Percentiles rank a stretch among this genome's conserved stretches.
phyloP scores from a whole-genome alignment of 2,888 invertebrate species.

The Epinotia nisella region DNA sequence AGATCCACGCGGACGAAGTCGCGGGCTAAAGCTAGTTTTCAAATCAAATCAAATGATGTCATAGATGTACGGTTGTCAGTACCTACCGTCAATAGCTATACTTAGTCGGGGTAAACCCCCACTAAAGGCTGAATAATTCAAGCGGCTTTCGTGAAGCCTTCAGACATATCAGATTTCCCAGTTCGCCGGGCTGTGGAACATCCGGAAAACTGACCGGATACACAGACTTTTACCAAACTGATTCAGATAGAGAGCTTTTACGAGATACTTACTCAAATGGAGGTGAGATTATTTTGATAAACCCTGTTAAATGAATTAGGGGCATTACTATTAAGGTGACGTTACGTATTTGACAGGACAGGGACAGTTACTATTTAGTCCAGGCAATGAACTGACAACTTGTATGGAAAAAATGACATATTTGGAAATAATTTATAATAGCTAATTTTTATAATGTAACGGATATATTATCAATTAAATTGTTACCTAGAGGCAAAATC shows the following conservation, averaged over 20 bases:
- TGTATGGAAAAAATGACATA: no score
- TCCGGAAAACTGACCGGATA: constrained; percentile 34
- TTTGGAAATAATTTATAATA: no score
- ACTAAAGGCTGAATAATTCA: constrained; percentile 43
- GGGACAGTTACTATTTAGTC: not conserved
- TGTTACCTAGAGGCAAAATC: no score
- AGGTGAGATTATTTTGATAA: constrained; percentile 17
- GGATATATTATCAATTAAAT: no score
- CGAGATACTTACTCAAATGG: constrained; percentile 17
- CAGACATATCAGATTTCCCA: constrained; percentile 42
- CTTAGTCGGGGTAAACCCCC: constrained; percentile 23
- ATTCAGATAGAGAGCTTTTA: constrained; percentile 24
- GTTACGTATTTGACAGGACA: not conserved
- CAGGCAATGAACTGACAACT: no score
- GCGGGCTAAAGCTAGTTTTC: no score
- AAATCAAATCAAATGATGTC: no score
- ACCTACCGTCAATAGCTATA: constrained; percentile 24
- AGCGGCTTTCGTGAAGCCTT: constrained; percentile 42
- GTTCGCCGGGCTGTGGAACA: constrained; percentile 31
- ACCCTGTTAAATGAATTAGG: constrained; percentile 13
- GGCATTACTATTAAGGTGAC: not conserved
- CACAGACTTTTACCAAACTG: constrained; percentile 39
- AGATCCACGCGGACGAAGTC: no score
- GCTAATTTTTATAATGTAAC: no score
- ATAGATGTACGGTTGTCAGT: constrained; percentile 21